Conservation (phyloP, 2,888 invertebrate genomes). For the Megastigmus dorsalis region DNA sequence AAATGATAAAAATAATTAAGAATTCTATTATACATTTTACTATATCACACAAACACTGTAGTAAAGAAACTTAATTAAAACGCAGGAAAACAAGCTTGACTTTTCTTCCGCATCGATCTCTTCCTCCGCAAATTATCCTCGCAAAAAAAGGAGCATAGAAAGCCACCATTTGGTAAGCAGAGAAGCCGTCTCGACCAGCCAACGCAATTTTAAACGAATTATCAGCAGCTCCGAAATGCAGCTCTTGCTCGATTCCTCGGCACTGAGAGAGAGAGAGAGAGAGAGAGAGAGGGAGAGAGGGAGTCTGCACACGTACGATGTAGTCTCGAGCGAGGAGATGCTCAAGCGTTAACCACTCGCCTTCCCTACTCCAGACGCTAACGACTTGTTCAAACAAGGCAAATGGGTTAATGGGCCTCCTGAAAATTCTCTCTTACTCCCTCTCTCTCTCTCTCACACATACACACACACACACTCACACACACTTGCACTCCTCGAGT, state of each 20-base stretch:
- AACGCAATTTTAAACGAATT: no score
- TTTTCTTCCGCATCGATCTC: background rate
- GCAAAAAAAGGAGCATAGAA: no score
- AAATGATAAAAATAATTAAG: no score
- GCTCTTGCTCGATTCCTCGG: no score
- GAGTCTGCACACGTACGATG: background rate
- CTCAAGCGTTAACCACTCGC: slow-evolving; percentile 3
- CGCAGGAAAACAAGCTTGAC: background rate
- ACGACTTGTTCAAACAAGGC: slow-evolving; percentile 53
- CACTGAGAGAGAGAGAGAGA: no score
- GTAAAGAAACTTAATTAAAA: no score
- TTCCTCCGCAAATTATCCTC: background rate
- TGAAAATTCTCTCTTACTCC: slow-evolving; percentile 53
- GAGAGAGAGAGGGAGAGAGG: background rate
- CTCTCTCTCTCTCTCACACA: slow-evolving; percentile 3
- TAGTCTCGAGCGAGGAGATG: background rate
- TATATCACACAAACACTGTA: no score
- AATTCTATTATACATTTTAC: no score
- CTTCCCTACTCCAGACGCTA: slow-evolving; percentile 15
- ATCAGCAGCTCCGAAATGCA: no score
- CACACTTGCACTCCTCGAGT: no score
- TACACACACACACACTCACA: background rate
- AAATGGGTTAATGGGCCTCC: slow-evolving; percentile 63
- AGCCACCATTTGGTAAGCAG: no score
- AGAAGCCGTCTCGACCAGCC: no score